Percentiles rank a stretch among this genome's conserved stretches.
Conservation (phyloP, 64 coral and sea anemone species). For the Actinia equina region DNA sequence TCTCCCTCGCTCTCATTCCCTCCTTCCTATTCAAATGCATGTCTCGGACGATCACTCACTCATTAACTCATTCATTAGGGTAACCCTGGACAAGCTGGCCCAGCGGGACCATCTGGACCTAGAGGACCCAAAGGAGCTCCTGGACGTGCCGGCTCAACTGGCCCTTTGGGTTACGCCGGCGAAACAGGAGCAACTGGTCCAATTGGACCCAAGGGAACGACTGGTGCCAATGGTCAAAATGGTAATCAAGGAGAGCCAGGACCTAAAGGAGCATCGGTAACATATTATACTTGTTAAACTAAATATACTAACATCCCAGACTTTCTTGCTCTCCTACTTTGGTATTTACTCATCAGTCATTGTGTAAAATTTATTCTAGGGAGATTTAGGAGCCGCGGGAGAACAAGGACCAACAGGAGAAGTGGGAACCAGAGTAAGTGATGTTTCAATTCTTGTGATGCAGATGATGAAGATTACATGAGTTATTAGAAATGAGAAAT, state of each 20-base stretch:
- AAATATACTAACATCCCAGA: not conserved
- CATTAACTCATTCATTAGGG: not conserved
- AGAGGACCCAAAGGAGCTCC: constrained; percentile 7
- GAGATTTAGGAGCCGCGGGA: constrained; percentile 8
- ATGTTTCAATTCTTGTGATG: not conserved
- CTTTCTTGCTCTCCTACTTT: not conserved
- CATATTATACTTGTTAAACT: not conserved
- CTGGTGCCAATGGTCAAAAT: not conserved
- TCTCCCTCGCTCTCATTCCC: not conserved
- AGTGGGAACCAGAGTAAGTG: constrained; percentile 7
- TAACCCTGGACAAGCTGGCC: constrained; percentile 2
- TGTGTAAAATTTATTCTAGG: not conserved
- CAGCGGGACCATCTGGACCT: constrained; percentile 12
- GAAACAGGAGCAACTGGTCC: not conserved
- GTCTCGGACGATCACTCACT: not conserved
- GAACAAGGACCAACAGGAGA: constrained; percentile 4
- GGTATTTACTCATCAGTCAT: too few species aligned
- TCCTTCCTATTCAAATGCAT: not conserved
- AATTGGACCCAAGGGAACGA: not conserved
- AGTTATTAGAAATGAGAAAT: too few species aligned
- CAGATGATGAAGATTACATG: too few species aligned
- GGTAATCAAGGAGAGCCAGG: not conserved
- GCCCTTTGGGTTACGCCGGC: constrained; percentile 1
- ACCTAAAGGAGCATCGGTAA: constrained; percentile 22
- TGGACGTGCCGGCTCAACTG: constrained; percentile 8